Evolutionary conservation across 2,888 invertebrate genomes (phyloP).

Genomic region (Selenia dentaria): DNA sequence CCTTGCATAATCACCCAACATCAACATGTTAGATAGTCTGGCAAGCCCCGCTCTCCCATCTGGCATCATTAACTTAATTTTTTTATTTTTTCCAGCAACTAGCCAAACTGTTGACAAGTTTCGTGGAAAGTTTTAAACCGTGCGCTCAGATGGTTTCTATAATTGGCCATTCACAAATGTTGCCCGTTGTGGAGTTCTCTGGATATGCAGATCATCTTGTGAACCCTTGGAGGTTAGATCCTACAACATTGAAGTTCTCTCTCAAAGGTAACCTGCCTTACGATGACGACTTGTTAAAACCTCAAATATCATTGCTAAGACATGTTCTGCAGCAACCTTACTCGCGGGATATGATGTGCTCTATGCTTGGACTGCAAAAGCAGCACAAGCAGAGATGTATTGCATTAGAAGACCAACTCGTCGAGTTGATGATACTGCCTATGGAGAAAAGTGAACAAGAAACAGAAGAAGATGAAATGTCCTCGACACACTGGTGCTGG

Average conservation of each 20-base stretch:
- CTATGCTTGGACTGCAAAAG: constrained; percentile 96
- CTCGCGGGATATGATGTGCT: constrained; percentile 97
- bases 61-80: no score
- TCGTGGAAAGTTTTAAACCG: constrained; percentile 96
- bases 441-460: constrained; percentile 95
- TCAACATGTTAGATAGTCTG: no score
- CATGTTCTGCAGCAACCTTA: constrained; percentile 98
- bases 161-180: constrained; percentile 94
- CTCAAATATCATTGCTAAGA: constrained; percentile 93
- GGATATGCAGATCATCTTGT: constrained; percentile 95
- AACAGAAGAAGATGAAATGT: constrained; percentile 85
- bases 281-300: constrained; percentile 93
- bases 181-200: constrained; percentile 97
- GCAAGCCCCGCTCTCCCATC: no score
- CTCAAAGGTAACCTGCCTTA: constrained; percentile 92
- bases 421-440: constrained; percentile 94
- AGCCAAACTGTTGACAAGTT: constrained; percentile 92
- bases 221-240: constrained; percentile 97
- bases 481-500: constrained; percentile 93
- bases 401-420: constrained; percentile 96
- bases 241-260: constrained; percentile 88
- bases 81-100: constrained; percentile 92
- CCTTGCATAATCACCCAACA: no score
- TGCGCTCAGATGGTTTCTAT: constrained; percentile 98
- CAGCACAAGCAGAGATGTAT: constrained; percentile 95